Evolutionary conservation across 2,888 invertebrate genomes (phyloP), one percentile per base, ranked within the genome.

Genomic region (Pegoplata infirma): DNA sequence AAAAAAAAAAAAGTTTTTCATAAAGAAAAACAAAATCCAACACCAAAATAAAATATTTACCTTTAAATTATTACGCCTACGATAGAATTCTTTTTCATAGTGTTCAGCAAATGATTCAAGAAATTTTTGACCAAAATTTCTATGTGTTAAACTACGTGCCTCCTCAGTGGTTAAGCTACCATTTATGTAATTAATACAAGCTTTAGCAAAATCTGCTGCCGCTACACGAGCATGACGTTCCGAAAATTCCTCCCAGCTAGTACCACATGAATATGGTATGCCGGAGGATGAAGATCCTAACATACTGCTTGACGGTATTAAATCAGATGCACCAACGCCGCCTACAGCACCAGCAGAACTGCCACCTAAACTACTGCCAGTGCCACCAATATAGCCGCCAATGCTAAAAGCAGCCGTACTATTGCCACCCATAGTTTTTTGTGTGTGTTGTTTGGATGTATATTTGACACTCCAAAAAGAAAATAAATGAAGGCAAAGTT

Each of bases 171-270:
- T 92, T 80, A 94, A 89, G 86, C 93, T 93, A 56, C 93, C 92
- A 83, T 93, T 93, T 80, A 96, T 92, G 86, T 93, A 96, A 82
- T 94, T 94, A 82, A 94, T 92, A 90, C 96, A 96, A 84, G 95
- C 94, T 90, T 94, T 95, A 84, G 96, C 95, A 90, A 97, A 97
- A 90, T 96, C 96, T 85, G 94, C 94, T 77, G 96, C 96, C 72
- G 96, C 94, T 78, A 93, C 92, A 85, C 93, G 93, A 76, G 96
- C 96, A 90, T 97, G 96, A 88, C 96, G 93, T 90, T 96, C 95
- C 90, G 96, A 96, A 89, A 96, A 95, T 89, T 96, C 95, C 86
- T 93, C 92, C 96, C 96, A 96, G 89, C 92, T 92, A 87, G 92
- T 92, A 87, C 92, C 92, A 85, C 92, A 91, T 87, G 92, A 92